phyloP scores from a whole-genome alignment of 1,140 invertebrate species.

The Bombus terrestris region DNA sequence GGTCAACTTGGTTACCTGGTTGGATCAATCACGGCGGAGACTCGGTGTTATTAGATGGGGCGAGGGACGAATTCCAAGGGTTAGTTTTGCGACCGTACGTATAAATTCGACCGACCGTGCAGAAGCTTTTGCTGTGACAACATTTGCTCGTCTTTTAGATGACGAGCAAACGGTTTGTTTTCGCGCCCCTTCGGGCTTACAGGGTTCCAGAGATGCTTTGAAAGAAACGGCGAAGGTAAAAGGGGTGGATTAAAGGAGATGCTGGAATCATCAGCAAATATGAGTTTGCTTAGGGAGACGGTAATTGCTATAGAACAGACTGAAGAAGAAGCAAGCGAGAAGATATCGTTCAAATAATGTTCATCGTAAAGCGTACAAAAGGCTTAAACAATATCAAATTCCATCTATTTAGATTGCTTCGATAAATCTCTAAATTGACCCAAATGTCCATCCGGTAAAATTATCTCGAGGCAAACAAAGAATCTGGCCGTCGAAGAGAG shows the following conservation, averaged over 20 bases:
- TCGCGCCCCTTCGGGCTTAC: background rate
- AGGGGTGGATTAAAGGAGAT: background rate
- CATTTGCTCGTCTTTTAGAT: conserved; percentile 29
- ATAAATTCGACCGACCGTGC: conserved; percentile 15
- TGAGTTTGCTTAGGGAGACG: too few species aligned
- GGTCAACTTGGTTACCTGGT: conserved; percentile 5
- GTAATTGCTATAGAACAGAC: background rate
- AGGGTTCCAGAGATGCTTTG: background rate
- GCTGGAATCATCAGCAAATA: background rate
- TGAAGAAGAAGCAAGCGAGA: background rate
- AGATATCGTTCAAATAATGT: background rate
- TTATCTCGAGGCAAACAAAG: background rate
- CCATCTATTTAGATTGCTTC: background rate
- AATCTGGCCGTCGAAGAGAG: too few species aligned
- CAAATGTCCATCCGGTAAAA: background rate
- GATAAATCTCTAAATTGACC: conserved; percentile 12
- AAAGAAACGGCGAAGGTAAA: background rate
- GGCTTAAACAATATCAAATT: background rate
- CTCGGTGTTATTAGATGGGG: conserved; percentile 3
- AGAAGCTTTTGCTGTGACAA: background rate
- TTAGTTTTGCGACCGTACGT: background rate
- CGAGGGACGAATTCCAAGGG: conserved; percentile 7
- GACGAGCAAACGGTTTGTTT: conserved; percentile 3
- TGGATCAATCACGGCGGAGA: conserved; percentile 16
- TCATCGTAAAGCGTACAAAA: background rate